phyloP scores from a whole-genome alignment of 2,888 invertebrate genomes.

The Cosmia trapezina region DNA sequence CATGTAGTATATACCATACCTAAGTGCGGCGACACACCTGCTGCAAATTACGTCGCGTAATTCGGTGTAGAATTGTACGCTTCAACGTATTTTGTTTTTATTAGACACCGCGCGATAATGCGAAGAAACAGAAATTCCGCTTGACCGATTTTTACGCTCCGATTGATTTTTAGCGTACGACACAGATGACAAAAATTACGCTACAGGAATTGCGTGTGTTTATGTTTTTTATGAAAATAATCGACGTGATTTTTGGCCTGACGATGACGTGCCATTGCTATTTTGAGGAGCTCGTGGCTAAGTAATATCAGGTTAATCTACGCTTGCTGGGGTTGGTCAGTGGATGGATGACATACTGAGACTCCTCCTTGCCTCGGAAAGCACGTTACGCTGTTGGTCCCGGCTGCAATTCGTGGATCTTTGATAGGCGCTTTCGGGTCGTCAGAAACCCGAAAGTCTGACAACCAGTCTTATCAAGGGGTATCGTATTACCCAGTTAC shows the following conservation, averaged over 20 bases:
- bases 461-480: too few relatives aligned
- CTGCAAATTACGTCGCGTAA: neutral
- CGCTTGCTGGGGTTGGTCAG: too few relatives aligned
- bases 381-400: too few relatives aligned
- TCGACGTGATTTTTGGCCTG: neutral
- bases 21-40: constrained; percentile 42
- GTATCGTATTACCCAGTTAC: too few relatives aligned
- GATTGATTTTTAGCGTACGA: neutral
- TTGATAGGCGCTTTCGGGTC: too few relatives aligned
- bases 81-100: neutral
- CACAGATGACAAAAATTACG: neutral
- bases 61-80: neutral
- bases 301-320: too few relatives aligned
- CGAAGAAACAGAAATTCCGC: neutral
- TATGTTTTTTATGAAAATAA: neutral
- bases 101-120: neutral
- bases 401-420: too few relatives aligned
- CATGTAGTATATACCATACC: constrained; percentile 56
- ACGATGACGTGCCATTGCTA: too few relatives aligned
- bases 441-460: too few relatives aligned
- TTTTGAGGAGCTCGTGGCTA: neutral
- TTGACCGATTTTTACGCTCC: neutral
- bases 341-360: too few relatives aligned
- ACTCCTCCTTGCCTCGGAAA: too few relatives aligned
- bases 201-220: neutral